These are phyloP conservation scores for Linurgus olivaceus DNA, from an alignment of 2,797 vertebrate species.

Conservation along the genomic window DNA sequence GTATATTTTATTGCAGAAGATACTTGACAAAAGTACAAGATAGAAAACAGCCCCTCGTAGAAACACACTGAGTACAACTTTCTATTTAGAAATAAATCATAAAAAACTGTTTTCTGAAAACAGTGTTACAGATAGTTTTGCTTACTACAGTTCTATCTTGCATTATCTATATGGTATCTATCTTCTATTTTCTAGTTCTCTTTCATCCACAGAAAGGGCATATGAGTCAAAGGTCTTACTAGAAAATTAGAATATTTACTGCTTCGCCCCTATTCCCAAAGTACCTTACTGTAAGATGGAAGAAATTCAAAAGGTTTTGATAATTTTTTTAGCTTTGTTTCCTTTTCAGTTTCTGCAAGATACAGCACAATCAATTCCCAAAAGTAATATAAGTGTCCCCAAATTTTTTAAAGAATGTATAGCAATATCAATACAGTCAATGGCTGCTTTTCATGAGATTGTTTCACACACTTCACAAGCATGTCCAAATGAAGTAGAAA, in stretches of 20 bases:
- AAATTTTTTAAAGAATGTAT: neutral
- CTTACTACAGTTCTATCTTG: neutral
- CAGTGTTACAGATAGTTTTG: neutral
- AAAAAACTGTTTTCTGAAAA: neutral
- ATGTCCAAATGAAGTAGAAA: conserved; percentile 16
- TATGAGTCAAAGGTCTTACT: neutral
- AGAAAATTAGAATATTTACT: neutral
- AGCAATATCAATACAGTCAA: neutral
- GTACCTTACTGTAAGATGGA: neutral
- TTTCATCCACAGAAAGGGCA: neutral
- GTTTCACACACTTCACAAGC: neutral
- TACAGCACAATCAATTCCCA: neutral
- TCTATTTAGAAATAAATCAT: neutral
- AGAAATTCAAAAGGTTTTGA: neutral
- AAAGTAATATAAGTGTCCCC: neutral
- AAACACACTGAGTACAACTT: neutral
- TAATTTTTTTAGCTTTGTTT: neutral
- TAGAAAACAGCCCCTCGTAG: neutral
- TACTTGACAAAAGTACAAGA: neutral
- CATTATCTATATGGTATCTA: neutral
- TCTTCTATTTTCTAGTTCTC: neutral
- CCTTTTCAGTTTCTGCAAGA: neutral
- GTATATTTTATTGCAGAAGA: neutral
- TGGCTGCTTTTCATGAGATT: neutral
- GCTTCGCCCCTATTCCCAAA: neutral